Conservation (phyloP, 2,888 invertebrate genomes). For the Capitulum mitella region DNA sequence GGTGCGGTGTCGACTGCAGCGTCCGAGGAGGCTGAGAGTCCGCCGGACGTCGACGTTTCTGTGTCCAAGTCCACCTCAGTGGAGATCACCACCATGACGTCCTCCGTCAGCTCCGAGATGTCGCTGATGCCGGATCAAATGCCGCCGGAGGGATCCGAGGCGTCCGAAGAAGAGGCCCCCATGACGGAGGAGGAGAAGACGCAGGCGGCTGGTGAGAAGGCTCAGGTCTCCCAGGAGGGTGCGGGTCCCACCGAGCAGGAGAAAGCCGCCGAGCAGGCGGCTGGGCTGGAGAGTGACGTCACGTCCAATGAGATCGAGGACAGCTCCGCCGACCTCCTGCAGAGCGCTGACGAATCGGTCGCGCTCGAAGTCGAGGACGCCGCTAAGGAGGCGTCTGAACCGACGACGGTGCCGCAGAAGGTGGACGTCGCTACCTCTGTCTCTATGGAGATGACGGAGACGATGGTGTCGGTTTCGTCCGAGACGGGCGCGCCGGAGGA, state of each 20-base stretch:
- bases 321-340: neutral
- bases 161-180: neutral
- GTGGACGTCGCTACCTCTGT: neutral
- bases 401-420: neutral
- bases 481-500: neutral
- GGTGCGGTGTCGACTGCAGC: neutral
- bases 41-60: neutral
- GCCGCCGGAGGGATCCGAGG: neutral
- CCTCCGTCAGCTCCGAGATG: constrained; percentile 2
- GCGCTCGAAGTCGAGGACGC: too few species aligned
- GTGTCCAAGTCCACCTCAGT: neutral
- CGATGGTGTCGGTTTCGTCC: neutral
- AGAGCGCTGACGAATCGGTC: too few species aligned
- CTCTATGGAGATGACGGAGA: neutral
- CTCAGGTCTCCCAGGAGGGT: neutral
- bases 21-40: neutral
- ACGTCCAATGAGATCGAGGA: neutral
- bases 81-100: constrained; percentile 5
- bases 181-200: neutral
- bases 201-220: neutral
- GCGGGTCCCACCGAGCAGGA: neutral
- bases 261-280: neutral
- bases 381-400: neutral
- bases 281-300: neutral
- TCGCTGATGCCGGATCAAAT: neutral